These are phyloP conservation scores for Dugesia japonica DNA, from an alignment of 2,888 invertebrate genomes.

Conservation along the genomic window DNA sequence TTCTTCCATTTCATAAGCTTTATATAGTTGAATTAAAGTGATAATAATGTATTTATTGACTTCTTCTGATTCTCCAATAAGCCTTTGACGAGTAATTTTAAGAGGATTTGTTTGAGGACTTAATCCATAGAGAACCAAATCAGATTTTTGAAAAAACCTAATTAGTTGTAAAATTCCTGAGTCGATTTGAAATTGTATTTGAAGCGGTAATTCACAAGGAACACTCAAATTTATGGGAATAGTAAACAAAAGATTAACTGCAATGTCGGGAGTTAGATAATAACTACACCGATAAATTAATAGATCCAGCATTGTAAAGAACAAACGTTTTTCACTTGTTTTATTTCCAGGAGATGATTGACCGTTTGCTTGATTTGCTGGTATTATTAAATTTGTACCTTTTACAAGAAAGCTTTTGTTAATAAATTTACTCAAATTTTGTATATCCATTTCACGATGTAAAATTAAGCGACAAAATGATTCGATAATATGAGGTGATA, in stretches of 20 bases:
- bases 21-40: background rate
- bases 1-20: slow-evolving; percentile 20
- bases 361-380: background rate
- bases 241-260: background rate
- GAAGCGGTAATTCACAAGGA: background rate
- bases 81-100: background rate
- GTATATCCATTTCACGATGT: slow-evolving; percentile 20
- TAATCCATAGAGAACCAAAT: background rate
- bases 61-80: background rate
- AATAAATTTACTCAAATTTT: background rate
- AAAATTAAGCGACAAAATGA: slow-evolving; percentile 16
- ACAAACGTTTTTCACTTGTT: background rate
- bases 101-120: background rate
- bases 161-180: background rate
- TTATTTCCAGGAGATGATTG: slow-evolving; percentile 6
- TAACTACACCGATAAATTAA: background rate
- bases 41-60: background rate
- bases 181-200: background rate
- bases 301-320: background rate
- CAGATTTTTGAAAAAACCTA: background rate
- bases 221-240: background rate
- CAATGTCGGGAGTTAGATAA: background rate
- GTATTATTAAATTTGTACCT: background rate
- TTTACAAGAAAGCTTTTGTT: background rate
- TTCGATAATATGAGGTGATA: slow-evolving; percentile 23